Base-by-base conservation (phyloP, 2,888 invertebrate species). In the Heteropelma amictum region DNA sequence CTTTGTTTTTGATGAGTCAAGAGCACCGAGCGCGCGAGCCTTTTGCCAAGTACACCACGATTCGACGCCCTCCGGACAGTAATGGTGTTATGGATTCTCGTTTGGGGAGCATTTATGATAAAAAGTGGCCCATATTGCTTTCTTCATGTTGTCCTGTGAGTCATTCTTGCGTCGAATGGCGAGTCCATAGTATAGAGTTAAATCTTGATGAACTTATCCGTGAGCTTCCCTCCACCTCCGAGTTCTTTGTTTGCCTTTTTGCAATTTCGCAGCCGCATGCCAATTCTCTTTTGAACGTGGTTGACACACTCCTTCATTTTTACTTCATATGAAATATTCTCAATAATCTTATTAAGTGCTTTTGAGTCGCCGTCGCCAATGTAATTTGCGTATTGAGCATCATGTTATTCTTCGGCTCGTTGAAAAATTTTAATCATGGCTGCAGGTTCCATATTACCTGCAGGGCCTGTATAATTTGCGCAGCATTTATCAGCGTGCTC, bases 1-100 rank as follows among this genome's bases (percentile, higher is more conserved):
- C 30, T 17, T 61, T n/a, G 30, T 69, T 67, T 17, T 42, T 47
- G 47, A 75, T 40, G 33, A n/a, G 38, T 58, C 19, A 14, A 70
- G 28, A 53, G 63, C 45, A 49, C 26, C 42, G 14, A 30, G 33
- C 30, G 78, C 73, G 54, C 69, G 72, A 1, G 70, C 64, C 40
- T 40, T 65, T 56, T 78, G 78, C 77, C 77, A 80, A 17, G 76
- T 49, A 49, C 79, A 80, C 78, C 79, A 81, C 12, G 73, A 77
- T 35, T 78, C 68, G 17, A 26, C 61, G 23, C 77, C 79, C 21
- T 35, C 10, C 23, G 76, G 80, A 64, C 78, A 80, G 38, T 76
- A 28, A 1, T 77, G 42, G 60, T 80, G 80, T 47, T 77, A 72
- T 8, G 78, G 77, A 14, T 74, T 49, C 19, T 73, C 58, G 17